Evolutionary conservation across 2,797 vertebrate genomes (phyloP).

Genomic region (Bucorvus abyssinicus): DNA sequence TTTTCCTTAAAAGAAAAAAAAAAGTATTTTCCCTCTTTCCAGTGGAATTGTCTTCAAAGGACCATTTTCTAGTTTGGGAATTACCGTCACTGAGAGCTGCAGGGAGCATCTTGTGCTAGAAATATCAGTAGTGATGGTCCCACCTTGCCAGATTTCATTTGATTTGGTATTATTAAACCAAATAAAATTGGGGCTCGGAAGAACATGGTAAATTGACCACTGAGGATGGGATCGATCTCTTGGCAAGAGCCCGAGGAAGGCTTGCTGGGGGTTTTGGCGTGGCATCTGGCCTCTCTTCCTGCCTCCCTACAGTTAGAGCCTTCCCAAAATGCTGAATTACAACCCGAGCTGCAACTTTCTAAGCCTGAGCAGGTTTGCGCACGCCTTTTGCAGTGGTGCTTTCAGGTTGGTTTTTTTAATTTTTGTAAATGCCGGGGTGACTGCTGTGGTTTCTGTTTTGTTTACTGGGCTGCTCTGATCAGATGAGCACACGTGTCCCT

Average conservation of each 20-base stretch:
- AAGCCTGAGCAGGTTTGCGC: neutral
- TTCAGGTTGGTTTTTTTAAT: neutral
- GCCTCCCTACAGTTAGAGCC: neutral
- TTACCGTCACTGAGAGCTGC: neutral
- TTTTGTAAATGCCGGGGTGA: neutral
- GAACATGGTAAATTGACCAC: neutral
- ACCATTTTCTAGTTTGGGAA: neutral
- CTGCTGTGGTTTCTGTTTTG: neutral
- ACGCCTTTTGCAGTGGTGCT: neutral
- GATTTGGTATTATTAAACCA: neutral
- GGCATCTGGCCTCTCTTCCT: neutral
- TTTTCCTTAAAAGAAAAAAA: neutral
- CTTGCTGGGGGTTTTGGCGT: neutral
- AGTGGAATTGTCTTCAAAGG: neutral
- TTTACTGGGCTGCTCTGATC: neutral
- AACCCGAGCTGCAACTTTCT: neutral
- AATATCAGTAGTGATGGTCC: neutral
- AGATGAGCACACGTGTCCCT: neutral
- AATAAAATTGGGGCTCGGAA: neutral
- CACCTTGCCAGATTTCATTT: neutral
- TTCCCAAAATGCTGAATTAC: neutral
- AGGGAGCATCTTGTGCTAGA: neutral
- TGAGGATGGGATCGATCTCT: neutral
- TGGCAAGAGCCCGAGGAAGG: neutral
- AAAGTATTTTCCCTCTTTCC: neutral